Percentiles rank a stretch among this genome's conserved stretches.
phyloP scores from a whole-genome alignment of 2,797 vertebrate genomes.

The Aotus griseimembra region DNA sequence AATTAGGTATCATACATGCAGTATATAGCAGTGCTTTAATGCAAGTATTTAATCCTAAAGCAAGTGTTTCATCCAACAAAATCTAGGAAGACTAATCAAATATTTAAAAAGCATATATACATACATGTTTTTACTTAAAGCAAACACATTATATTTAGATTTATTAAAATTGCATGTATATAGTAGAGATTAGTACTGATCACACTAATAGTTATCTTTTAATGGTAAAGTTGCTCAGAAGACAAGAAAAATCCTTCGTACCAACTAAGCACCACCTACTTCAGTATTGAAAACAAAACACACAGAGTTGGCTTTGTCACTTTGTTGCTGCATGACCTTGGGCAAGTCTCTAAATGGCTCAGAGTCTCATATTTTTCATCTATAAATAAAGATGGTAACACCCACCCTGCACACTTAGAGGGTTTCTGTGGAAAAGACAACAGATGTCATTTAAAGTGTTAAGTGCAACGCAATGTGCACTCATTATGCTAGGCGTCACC shows the following conservation, averaged over 20 bases:
- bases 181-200: neutral
- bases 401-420: neutral
- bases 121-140: neutral
- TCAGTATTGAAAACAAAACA: neutral
- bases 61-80: neutral
- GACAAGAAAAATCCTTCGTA: neutral
- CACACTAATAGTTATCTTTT: neutral
- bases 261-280: neutral
- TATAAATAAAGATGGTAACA: neutral
- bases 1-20: neutral
- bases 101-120: neutral
- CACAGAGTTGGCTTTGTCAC: neutral
- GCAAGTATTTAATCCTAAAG: neutral
- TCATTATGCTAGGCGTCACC: neutral
- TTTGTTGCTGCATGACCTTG: neutral
- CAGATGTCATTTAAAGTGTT: neutral
- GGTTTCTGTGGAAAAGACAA: neutral
- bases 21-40: neutral
- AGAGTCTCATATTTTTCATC: neutral
- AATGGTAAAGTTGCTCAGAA: neutral
- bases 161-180: neutral
- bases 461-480: neutral
- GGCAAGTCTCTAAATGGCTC: neutral
- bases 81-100: neutral
- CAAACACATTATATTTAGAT: slow-evolving; percentile 14